phyloP scores from a whole-genome alignment of 2,888 invertebrate species.

The Cosmia trapezina region DNA sequence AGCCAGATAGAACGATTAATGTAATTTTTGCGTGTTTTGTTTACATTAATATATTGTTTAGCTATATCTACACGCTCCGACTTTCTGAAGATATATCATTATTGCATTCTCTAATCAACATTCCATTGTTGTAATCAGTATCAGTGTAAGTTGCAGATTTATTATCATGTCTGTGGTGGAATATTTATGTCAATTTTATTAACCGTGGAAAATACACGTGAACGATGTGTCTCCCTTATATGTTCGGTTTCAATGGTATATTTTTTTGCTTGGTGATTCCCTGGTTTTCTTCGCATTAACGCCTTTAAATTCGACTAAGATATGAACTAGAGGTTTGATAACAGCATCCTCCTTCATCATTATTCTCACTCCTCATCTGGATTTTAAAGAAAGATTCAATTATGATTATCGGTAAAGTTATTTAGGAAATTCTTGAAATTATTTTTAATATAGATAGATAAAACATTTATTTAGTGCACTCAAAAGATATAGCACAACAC shows the following conservation, averaged over 20 bases:
- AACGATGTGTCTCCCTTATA: neutral
- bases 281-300: neutral
- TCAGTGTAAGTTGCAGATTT: slow-evolving; percentile 1
- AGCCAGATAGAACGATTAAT: slow-evolving; percentile 27
- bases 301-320: neutral
- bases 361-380: neutral
- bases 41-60: neutral
- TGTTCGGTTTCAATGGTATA: slow-evolving; percentile 7
- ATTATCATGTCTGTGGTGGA: slow-evolving; percentile 12
- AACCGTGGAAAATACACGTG: slow-evolving; percentile 21
- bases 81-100: slow-evolving; percentile 33
- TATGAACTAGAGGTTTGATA: neutral
- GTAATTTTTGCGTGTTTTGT: slow-evolving; percentile 32
- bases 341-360: neutral
- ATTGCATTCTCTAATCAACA: slow-evolving; percentile 40
- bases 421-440: neutral
- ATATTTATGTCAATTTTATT: slow-evolving; percentile 35
- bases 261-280: slow-evolving; percentile 7
- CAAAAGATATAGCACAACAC: too few species aligned
- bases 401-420: neutral
- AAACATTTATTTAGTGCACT: too few species aligned
- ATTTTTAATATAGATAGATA: too few species aligned
- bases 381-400: too few species aligned
- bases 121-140: slow-evolving; percentile 32
- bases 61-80: slow-evolving; percentile 11